These are phyloP conservation scores for Archilochus colubris DNA, from an alignment of 2,113 vertebrate species.

Conservation along the genomic window DNA sequence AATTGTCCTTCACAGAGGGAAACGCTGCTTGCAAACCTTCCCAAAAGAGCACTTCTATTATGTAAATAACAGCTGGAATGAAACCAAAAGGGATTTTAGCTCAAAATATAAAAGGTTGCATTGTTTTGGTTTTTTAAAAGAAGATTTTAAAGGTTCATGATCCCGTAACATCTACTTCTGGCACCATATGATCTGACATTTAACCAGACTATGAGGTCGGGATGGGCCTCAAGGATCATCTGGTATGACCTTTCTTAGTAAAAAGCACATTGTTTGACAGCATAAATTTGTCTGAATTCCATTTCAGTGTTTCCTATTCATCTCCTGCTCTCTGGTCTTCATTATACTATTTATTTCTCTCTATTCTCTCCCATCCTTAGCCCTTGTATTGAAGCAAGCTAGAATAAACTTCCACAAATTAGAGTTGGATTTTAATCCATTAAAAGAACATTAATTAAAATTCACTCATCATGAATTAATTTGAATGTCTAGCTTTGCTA, in stretches of 20 bases:
- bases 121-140: too few species aligned
- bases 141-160: rapidly evolving
- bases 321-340: background rate
- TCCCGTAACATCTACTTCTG: background rate
- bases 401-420: background rate
- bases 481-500: background rate
- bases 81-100: too few species aligned
- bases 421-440: background rate
- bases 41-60: background rate
- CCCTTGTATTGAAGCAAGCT: background rate
- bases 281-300: background rate
- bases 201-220: background rate
- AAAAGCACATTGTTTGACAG: background rate
- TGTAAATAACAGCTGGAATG: too few species aligned
- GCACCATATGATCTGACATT: background rate
- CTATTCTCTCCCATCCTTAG: background rate
- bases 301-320: background rate
- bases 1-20: background rate
- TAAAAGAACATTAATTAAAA: background rate
- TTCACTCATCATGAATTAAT: background rate
- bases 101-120: too few species aligned
- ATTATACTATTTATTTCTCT: background rate
- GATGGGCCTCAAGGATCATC: background rate
- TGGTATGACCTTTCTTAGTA: background rate
- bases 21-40: background rate